Conservation (phyloP, 2,797 vertebrate genomes). For the Gallinago stenura region DNA sequence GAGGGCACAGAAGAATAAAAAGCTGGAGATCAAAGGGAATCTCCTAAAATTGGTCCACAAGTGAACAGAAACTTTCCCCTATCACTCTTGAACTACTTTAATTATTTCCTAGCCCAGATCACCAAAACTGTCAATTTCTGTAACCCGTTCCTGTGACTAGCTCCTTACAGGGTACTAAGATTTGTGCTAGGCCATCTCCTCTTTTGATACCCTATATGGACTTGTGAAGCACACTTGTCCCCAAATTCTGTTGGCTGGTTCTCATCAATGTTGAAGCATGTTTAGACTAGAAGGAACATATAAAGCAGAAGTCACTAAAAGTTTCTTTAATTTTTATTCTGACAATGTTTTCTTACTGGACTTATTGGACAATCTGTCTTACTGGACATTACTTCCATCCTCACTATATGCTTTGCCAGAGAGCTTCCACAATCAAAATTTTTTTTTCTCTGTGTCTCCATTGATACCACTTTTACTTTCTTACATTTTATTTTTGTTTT, state of each 20-base stretch:
- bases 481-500: background rate
- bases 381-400: background rate
- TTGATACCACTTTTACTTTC: background rate
- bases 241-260: background rate
- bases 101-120: background rate
- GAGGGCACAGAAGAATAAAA: background rate
- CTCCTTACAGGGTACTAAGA: background rate
- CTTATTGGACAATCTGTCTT: background rate
- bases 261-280: background rate
- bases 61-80: background rate
- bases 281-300: background rate
- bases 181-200: background rate
- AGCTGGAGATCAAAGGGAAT: background rate
- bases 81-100: background rate
- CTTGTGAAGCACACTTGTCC: background rate
- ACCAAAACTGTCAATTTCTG: background rate
- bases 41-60: background rate
- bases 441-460: background rate
- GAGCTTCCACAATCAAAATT: background rate
- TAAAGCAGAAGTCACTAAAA: background rate
- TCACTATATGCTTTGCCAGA: background rate
- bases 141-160: background rate
- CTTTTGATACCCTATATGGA: background rate
- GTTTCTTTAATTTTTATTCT: background rate
- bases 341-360: background rate